Conservation (phyloP, 2,888 invertebrate genomes). For the Lasioglossum villosulum region DNA sequence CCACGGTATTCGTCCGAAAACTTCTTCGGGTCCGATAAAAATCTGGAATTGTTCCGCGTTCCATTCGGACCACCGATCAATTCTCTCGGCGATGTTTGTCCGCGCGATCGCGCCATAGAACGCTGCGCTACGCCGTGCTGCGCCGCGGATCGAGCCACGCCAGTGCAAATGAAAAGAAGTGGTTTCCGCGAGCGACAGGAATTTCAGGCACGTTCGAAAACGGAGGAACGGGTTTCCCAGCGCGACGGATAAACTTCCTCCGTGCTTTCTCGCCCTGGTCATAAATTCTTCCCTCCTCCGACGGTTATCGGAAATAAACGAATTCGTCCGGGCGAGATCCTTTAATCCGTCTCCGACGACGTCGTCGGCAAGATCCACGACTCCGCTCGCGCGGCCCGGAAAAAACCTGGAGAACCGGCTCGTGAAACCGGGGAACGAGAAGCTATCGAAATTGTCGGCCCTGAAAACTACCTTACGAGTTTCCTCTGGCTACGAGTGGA, state of each 20-base stretch:
- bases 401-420: not conserved
- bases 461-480: constrained; percentile 69
- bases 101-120: not conserved
- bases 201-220: constrained; percentile 46
- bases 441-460: constrained; percentile 62
- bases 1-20: not conserved
- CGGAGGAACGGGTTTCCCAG: not conserved
- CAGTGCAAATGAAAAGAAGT: constrained; percentile 38
- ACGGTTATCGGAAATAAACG: constrained; percentile 61
- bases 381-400: not conserved
- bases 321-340: constrained; percentile 58
- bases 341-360: constrained; percentile 67
- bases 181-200: constrained; percentile 13
- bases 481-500: constrained; percentile 34
- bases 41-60: constrained; percentile 9
- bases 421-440: constrained; percentile 21
- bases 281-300: constrained; percentile 52
- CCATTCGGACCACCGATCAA: constrained; percentile 7
- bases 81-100: not conserved
- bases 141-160: not conserved
- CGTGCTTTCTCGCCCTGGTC: constrained; percentile 35
- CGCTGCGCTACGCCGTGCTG: not conserved
- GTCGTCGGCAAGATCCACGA: constrained; percentile 41
- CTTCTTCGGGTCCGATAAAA: not conserved
- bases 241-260: constrained; percentile 43